Percentiles rank a stretch among this genome's conserved stretches.
These are phyloP conservation scores for Diglossa brunneiventris DNA, from an alignment of 2,113 vertebrate species.

Conservation along the genomic window DNA sequence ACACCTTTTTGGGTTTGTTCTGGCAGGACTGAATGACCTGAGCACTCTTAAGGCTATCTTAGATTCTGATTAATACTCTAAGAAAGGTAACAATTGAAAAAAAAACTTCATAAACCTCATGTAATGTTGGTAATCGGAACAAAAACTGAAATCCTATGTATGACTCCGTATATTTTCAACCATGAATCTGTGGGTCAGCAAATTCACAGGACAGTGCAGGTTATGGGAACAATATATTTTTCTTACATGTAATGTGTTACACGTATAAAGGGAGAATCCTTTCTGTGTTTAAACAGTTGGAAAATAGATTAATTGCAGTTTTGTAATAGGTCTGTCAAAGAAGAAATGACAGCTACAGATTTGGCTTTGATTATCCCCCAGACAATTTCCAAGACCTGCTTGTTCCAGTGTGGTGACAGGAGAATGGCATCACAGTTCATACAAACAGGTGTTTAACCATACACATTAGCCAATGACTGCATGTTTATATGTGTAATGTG, in stretches of 20 bases:
- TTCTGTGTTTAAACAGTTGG: not conserved
- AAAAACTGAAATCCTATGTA: accelerated
- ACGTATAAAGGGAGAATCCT: not conserved
- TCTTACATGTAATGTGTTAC: not conserved
- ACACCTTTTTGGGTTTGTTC: not conserved
- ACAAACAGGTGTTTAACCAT: not conserved
- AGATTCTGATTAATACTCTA: not conserved
- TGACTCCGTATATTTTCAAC: not conserved
- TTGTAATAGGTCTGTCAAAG: not conserved
- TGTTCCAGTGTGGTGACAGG: not conserved
- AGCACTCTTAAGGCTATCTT: not conserved
- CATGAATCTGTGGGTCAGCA: not conserved
- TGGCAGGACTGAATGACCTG: not conserved
- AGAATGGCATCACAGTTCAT: not conserved
- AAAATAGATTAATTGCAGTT: not conserved
- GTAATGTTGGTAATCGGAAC: not conserved
- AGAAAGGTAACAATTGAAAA: not conserved
- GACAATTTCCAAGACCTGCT: not conserved
- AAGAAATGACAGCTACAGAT: not conserved
- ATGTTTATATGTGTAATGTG: constrained; percentile 32
- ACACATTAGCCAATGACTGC: not conserved
- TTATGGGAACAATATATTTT: not conserved
- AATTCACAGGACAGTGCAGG: not conserved
- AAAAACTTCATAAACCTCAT: not conserved
- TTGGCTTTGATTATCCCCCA: not conserved